A percentile compares a stretch with the other conserved stretches of the same genome.
Conservation (phyloP, 2,113 vertebrate genomes). For the Oreochromis aureus region DNA sequence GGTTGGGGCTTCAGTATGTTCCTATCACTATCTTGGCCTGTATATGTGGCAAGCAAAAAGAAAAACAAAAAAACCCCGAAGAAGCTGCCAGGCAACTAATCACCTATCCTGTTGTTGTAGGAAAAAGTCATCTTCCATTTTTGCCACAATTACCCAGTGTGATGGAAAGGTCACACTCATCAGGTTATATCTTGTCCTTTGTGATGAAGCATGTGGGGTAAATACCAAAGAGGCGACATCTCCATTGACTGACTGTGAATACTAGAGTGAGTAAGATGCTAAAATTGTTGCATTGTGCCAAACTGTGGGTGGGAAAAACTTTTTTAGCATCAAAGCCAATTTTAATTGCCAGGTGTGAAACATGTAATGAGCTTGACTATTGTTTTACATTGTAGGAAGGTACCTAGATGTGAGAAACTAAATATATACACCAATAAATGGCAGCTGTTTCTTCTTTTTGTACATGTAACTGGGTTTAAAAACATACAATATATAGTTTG, state of each 20-base stretch:
- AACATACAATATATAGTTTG: not conserved
- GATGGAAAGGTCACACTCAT: slow-evolving; percentile 27
- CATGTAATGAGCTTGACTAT: not conserved
- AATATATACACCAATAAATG: not conserved
- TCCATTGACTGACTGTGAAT: not conserved
- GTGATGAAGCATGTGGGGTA: not conserved
- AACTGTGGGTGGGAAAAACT: not conserved
- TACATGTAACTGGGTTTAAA: not conserved
- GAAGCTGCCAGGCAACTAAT: slow-evolving; percentile 4
- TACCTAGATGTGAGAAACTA: not conserved
- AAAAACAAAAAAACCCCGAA: rapidly evolving
- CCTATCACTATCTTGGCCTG: not conserved
- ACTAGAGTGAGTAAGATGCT: not conserved
- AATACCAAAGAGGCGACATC: not conserved
- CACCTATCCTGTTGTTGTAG: not conserved
- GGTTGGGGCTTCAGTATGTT: not conserved
- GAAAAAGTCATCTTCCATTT: slow-evolving; percentile 3
- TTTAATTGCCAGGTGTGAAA: not conserved
- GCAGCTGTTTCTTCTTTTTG: not conserved
- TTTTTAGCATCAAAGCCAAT: not conserved
- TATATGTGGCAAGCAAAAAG: not conserved
- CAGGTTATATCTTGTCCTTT: slow-evolving; percentile 1
- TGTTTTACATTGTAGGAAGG: not conserved
- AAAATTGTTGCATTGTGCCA: not conserved
- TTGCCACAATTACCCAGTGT: not conserved